Conservation (phyloP, 2,888 invertebrate genomes). For the Isotomurus palustris region DNA sequence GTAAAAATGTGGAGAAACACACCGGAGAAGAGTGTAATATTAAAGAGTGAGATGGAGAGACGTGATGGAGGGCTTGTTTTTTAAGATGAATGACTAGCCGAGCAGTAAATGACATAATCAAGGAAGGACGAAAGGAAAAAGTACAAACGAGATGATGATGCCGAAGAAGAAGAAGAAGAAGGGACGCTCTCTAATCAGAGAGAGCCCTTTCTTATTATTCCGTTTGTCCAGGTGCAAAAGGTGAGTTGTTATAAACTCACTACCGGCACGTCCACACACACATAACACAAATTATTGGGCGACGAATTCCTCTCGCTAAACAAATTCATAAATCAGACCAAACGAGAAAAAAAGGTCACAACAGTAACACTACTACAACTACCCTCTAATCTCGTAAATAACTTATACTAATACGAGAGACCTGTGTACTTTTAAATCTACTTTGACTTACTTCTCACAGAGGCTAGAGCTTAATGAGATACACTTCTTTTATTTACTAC, state of each 20-base stretch:
- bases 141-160: slow-evolving; percentile 38
- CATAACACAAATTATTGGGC: slow-evolving; percentile 47
- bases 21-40: background rate
- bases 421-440: no score
- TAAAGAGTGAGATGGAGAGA: no score
- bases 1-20: background rate
- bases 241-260: slow-evolving; percentile 43
- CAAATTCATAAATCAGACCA: slow-evolving; percentile 46
- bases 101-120: slow-evolving; percentile 44
- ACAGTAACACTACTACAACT: no score
- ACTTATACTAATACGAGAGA: no score
- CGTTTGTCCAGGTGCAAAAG: slow-evolving; percentile 34
- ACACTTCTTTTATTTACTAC: no score
- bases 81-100: slow-evolving; percentile 42
- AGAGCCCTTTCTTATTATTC: slow-evolving; percentile 20
- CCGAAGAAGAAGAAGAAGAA: slow-evolving; percentile 17
- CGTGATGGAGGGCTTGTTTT: slow-evolving; percentile 36
- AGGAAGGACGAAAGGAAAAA: slow-evolving; percentile 27
- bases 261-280: slow-evolving; percentile 46
- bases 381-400: no score
- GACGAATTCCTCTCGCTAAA: slow-evolving; percentile 47
- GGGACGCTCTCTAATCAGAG: slow-evolving; percentile 13
- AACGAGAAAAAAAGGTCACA: slow-evolving; percentile 42
- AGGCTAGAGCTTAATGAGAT: no score
- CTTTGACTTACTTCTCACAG: no score